Evolutionary conservation across 2,888 invertebrate genomes (phyloP), one percentile per base, ranked within the genome.

Genomic region (Ennomos erosarius): DNA sequence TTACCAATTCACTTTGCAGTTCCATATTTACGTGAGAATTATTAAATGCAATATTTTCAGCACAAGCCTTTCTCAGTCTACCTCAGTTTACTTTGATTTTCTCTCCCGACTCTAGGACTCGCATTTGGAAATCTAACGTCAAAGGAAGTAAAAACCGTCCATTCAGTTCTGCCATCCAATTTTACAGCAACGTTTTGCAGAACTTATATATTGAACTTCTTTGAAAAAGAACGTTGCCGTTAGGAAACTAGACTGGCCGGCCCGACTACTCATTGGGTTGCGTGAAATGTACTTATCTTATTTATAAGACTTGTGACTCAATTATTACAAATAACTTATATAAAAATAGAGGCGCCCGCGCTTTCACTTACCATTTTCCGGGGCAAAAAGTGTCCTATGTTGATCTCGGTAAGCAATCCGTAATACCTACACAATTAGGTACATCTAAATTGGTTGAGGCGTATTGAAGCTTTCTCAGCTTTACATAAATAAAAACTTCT

Each of bases 111-210:
- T 46, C 11, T 11, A 16, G n/a, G 26, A 16, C 48, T 40, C 35
- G 49, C 49, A 49, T 59, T 49, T 26, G 39, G 33, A 50, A 54
- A 39, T 16, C 36, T 35, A 8, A 10, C 36, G 54, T 40, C 48
- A 59, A 59, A 59, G 53, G 40, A 53, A 53, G 51, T 52, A 39
- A 39, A 38, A 40, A 49, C 13, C 49, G 45, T 37, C 39, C 40
- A 39, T 56, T 56, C 45, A 49, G 45, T 13, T 38, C 36, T 16
- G 37, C 53, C 39, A 54, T 54, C 49, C 48, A 54, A 59, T 58
- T 58, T 58, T 48, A 53, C 44, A 49, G 36, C 44, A 46, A 38
- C 34, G 39, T 53, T 58, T 53, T 43, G 43, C 39, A 13, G 39
- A 49, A 53, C 51, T 52, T 53, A 26, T 26, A 39, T 48, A 52